phyloP scores from a whole-genome alignment of 2,797 vertebrate species.

The Galagoides demidoff region DNA sequence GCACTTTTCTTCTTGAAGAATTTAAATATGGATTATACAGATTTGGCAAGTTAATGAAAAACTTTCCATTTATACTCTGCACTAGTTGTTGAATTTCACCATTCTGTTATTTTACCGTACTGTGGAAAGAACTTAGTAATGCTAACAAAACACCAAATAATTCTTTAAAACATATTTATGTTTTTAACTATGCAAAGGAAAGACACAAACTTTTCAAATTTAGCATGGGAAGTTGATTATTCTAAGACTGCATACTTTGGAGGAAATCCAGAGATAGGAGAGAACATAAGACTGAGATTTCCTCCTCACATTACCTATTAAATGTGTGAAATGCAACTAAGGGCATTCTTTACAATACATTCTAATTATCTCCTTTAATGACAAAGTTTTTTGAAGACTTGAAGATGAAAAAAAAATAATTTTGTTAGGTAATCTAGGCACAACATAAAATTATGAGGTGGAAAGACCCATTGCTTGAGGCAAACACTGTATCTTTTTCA shows the following conservation, averaged over 20 bases:
- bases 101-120: not conserved
- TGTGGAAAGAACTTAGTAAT: not conserved
- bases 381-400: not conserved
- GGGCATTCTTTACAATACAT: not conserved
- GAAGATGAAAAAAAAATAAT: not conserved
- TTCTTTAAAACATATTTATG: not conserved
- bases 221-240: not conserved
- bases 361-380: not conserved
- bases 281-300: not conserved
- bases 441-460: not conserved
- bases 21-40: not conserved
- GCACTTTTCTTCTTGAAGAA: not conserved
- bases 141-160: not conserved
- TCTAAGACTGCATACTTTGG: not conserved
- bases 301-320: not conserved
- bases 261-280: not conserved
- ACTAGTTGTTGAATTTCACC: not conserved
- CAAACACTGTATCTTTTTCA: not conserved
- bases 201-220: not conserved
- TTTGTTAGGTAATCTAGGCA: not conserved
- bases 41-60: slow-evolving; percentile 35
- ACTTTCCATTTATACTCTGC: not conserved
- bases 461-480: not conserved
- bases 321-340: not conserved
- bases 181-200: not conserved